phyloP scores from a whole-genome alignment of 92 coral and sea anemone species.

The Paramuricea clavata region DNA sequence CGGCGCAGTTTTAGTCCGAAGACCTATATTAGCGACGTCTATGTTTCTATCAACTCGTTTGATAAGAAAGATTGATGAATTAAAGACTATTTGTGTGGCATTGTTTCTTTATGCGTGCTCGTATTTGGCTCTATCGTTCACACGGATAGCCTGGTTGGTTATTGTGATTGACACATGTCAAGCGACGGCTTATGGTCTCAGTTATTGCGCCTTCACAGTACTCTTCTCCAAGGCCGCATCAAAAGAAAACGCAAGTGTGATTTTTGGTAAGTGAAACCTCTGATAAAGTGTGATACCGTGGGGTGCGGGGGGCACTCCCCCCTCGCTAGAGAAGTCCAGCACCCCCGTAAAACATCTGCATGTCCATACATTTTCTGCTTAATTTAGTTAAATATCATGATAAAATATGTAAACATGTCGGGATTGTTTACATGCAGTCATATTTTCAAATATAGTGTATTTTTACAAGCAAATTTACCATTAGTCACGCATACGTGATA shows the following conservation, averaged over 20 bases:
- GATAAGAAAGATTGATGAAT: not conserved
- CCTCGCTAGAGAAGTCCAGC: too few relatives aligned
- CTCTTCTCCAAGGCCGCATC: slow-evolving; percentile 8
- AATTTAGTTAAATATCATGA: too few relatives aligned
- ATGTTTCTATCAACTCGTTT: not conserved
- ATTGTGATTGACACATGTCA: not conserved
- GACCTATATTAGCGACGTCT: not conserved
- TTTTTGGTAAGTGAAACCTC: not conserved
- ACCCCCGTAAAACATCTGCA: too few relatives aligned
- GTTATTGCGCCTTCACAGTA: not conserved
- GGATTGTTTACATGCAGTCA: too few relatives aligned
- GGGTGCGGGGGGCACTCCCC: too few relatives aligned
- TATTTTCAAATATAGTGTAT: too few relatives aligned
- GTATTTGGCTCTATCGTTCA: not conserved
- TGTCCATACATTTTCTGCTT: too few relatives aligned
- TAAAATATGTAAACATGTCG: too few relatives aligned
- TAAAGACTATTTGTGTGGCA: not conserved
- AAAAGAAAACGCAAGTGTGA: not conserved
- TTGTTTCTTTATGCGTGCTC: not conserved
- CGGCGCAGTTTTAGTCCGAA: not conserved
- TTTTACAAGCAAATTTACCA: too few relatives aligned
- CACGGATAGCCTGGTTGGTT: not conserved
- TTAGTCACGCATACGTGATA: too few relatives aligned
- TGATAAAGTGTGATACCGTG: too few relatives aligned
- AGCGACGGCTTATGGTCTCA: not conserved